phyloP scores from a whole-genome alignment of 2,888 invertebrate genomes.

The Erebia palarica region DNA sequence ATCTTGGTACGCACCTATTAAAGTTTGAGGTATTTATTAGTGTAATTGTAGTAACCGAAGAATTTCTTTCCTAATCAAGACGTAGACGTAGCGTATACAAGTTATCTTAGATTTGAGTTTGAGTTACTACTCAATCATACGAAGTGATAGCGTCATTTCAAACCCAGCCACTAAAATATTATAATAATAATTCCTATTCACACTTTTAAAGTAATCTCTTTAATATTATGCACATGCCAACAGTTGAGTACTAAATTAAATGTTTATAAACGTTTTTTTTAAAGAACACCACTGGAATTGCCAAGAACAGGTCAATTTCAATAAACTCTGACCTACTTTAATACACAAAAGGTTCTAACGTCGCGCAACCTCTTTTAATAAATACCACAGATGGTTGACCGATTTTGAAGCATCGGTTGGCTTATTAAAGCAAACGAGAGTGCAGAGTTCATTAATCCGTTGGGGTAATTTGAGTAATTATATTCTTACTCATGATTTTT shows the following conservation, averaged over 20 bases:
- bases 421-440: neutral
- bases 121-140: too few relatives aligned
- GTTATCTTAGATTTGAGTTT: too few relatives aligned
- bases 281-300: slow-evolving; percentile 10
- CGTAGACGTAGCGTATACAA: too few relatives aligned
- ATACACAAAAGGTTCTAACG: slow-evolving; percentile 13
- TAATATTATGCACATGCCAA: neutral
- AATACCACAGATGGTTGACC: slow-evolving; percentile 1
- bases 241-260: neutral
- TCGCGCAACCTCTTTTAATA: neutral
- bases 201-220: neutral
- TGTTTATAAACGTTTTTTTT: slow-evolving; percentile 3
- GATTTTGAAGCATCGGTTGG: neutral
- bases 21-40: too few relatives aligned
- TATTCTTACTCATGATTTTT: neutral
- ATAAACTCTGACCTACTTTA: slow-evolving; percentile 26
- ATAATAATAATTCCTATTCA: neutral
- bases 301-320: slow-evolving; percentile 24
- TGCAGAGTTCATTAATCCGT: neutral
- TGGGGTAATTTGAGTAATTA: neutral
- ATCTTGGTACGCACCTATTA: too few relatives aligned
- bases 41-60: too few relatives aligned
- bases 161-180: too few relatives aligned
- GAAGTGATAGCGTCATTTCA: too few relatives aligned
- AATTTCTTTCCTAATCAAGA: too few relatives aligned